Percentiles rank a stretch among this genome's conserved stretches.
These are phyloP conservation scores for Aptenodytes patagonicus DNA, from an alignment of 2,113 vertebrate genomes.

Conservation along the genomic window DNA sequence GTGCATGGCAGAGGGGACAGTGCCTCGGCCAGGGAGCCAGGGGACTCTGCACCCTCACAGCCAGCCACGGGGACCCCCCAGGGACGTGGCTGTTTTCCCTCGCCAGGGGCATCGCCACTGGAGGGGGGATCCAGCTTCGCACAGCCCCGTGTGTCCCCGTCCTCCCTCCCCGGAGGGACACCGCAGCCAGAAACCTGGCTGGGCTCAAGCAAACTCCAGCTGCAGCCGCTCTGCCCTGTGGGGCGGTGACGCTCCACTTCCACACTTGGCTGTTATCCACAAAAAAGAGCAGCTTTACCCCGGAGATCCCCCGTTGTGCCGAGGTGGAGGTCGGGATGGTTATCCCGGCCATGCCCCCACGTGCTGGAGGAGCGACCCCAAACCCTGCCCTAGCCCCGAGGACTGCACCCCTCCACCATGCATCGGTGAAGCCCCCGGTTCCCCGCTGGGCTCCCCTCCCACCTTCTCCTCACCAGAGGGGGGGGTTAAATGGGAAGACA, in stretches of 20 bases:
- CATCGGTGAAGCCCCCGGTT: accelerated
- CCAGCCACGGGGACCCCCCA: not conserved
- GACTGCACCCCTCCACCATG: accelerated
- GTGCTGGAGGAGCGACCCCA: not conserved
- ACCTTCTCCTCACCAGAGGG: not conserved
- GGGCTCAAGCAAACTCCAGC: not conserved
- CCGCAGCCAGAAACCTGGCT: not conserved
- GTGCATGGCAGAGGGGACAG: not conserved
- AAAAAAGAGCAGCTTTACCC: not conserved
- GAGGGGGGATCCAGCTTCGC: not conserved
- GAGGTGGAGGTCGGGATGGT: not conserved
- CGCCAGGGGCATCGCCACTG: not conserved
- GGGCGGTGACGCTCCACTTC: not conserved
- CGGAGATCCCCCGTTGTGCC: too few relatives aligned
- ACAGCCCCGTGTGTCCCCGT: not conserved
- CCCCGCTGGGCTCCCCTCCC: accelerated
- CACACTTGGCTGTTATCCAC: accelerated
- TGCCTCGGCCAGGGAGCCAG: not conserved
- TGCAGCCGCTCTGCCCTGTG: not conserved
- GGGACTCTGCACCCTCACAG: not conserved
- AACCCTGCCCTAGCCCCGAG: accelerated
- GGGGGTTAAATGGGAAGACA: not conserved
- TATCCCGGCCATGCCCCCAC: too few relatives aligned
- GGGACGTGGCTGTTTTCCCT: too few relatives aligned
- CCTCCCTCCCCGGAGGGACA: not conserved